Evolutionary conservation across 2,797 vertebrate genomes (phyloP).

Genomic region (Melanotaenia pygmaea): DNA sequence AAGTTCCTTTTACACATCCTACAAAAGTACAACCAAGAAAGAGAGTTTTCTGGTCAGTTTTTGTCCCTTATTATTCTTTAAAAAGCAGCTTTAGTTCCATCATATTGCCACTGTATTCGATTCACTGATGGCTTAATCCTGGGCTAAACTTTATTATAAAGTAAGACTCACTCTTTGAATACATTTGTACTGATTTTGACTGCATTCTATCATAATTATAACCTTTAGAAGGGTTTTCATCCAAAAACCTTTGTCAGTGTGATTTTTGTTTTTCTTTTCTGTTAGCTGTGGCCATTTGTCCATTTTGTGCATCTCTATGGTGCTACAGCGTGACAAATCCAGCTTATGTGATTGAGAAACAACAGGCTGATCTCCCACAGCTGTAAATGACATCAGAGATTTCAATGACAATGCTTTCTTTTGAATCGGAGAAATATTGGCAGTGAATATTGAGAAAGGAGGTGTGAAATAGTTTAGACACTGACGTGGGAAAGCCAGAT

Average conservation of each 20-base stretch:
- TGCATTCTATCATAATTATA: background rate
- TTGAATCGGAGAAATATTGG: conserved; percentile 43
- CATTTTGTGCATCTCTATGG: conserved; percentile 6
- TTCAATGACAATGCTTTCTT: conserved; percentile 51
- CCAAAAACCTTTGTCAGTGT: background rate
- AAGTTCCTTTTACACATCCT: background rate
- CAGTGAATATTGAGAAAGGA: conserved; percentile 37
- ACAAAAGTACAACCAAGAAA: background rate
- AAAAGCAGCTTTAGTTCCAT: background rate
- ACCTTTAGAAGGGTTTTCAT: background rate
- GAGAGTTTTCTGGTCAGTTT: background rate
- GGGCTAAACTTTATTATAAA: background rate
- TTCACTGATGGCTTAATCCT: background rate
- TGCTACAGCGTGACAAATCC: conserved; percentile 51
- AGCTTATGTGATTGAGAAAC: conserved; percentile 25
- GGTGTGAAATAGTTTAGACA: conserved; percentile 47
- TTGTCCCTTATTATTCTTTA: background rate
- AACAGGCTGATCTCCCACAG: conserved; percentile 34
- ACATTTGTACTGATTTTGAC: background rate
- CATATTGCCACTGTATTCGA: background rate
- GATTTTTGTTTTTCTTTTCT: background rate
- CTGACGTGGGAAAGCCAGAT: conserved; percentile 68
- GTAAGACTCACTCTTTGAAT: background rate
- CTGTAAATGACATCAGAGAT: conserved; percentile 64
- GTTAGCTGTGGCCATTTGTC: conserved; percentile 36